phyloP scores from a whole-genome alignment of 2,797 vertebrate species.

The Sebastes taczanowskii region DNA sequence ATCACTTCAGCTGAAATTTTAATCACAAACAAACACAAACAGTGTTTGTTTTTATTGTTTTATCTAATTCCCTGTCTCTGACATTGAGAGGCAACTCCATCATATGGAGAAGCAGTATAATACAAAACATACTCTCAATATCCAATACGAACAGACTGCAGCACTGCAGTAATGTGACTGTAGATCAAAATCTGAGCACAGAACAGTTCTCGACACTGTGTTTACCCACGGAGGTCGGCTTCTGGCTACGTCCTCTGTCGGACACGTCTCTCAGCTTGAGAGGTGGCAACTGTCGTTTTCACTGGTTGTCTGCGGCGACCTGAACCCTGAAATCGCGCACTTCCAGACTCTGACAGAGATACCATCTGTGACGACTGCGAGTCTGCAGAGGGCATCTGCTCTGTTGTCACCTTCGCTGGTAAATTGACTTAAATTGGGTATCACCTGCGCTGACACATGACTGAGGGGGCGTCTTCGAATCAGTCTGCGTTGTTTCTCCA shows the following conservation, averaged over 20 bases:
- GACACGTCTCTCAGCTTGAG: conserved; percentile 48
- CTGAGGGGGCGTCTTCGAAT: conserved; percentile 45
- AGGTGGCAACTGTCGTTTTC: conserved; percentile 59
- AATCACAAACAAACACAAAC: background rate
- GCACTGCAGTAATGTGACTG: background rate
- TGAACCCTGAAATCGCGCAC: conserved; percentile 57
- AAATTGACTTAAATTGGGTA: conserved; percentile 71
- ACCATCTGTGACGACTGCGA: conserved; percentile 68
- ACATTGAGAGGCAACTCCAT: background rate
- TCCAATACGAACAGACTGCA: background rate
- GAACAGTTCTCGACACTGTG: background rate
- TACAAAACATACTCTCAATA: background rate
- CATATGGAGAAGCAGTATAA: background rate
- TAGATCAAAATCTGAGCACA: conserved; percentile 10
- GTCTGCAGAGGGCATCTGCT: conserved; percentile 77
- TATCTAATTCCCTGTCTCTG: background rate
- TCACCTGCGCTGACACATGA: conserved; percentile 61
- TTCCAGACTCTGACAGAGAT: conserved; percentile 68
- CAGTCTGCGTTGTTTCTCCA: conserved; percentile 1
- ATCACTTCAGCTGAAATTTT: conserved; percentile 30
- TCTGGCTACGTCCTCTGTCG: conserved; percentile 35
- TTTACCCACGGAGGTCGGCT: conserved; percentile 31
- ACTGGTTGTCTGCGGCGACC: conserved; percentile 50
- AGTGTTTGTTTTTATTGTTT: conserved; percentile 4
- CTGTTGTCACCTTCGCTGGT: conserved; percentile 64